Percentiles rank a stretch among this genome's conserved stretches.
Evolutionary conservation across 2,888 invertebrate genomes (phyloP).

Genomic region (Cantharis flavilabris): DNA sequence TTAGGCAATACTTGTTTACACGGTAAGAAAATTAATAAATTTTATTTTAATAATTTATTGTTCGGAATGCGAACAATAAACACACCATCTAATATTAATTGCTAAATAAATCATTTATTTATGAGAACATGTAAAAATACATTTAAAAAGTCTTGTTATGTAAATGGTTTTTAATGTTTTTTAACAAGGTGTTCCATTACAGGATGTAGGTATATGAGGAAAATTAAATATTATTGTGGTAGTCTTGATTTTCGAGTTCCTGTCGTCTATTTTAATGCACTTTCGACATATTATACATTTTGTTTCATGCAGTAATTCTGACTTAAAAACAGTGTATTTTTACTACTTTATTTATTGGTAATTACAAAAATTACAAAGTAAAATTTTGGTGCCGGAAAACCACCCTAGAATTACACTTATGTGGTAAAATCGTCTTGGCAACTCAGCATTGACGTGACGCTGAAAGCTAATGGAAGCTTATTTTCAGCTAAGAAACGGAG

Average conservation of each 20-base stretch:
- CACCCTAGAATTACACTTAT: too few relatives aligned
- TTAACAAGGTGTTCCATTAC: not conserved
- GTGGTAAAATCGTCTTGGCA: not conserved
- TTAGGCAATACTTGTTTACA: not conserved
- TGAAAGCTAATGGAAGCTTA: too few relatives aligned
- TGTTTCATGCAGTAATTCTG: not conserved
- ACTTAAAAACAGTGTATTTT: not conserved
- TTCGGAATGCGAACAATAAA: not conserved
- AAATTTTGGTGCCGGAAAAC: too few relatives aligned
- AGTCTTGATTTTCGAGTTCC: not conserved
- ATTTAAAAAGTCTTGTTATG: not conserved
- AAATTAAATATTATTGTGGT: not conserved
- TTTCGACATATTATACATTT: not conserved
- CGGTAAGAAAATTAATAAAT: not conserved
- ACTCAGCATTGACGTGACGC: not conserved
- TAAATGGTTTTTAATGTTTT: not conserved
- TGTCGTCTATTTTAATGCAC: not conserved
- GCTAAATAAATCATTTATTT: not conserved
- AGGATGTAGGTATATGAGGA: not conserved
- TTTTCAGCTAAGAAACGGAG: too few relatives aligned
- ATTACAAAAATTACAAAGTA: not conserved
- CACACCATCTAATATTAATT: not conserved
- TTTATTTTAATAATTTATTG: not conserved
- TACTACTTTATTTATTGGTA: not conserved
- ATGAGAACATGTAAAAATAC: not conserved